Evolutionary conservation across 2,113 vertebrate species (phyloP).

Genomic region (Cariama cristata): DNA sequence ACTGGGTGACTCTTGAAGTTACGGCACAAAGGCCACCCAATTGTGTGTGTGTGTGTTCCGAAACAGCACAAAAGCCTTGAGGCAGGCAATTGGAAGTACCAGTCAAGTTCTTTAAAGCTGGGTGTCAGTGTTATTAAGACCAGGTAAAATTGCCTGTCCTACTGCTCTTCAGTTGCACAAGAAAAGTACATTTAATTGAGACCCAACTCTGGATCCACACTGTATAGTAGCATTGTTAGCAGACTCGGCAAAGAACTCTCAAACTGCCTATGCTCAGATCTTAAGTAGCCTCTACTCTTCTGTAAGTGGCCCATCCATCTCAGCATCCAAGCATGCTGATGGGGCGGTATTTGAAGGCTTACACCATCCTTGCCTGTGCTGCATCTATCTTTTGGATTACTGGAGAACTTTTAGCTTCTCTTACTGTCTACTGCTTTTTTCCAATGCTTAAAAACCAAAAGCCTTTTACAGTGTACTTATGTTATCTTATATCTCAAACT

Average conservation of each 20-base stretch:
- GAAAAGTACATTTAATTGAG: background rate
- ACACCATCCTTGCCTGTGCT: background rate
- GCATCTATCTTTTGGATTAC: background rate
- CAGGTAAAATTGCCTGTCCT: background rate
- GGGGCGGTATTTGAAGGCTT: background rate
- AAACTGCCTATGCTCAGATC: background rate
- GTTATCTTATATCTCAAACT: background rate
- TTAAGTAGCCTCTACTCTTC: background rate
- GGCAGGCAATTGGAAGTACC: background rate
- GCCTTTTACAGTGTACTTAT: background rate
- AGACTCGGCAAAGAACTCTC: background rate
- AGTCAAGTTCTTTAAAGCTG: background rate
- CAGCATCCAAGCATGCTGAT: rapidly evolving
- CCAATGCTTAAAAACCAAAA: background rate
- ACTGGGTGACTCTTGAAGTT: background rate
- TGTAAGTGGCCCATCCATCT: background rate
- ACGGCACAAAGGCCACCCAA: background rate
- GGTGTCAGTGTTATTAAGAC: background rate
- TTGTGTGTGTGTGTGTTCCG: background rate
- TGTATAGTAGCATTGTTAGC: rapidly evolving
- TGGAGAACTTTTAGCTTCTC: background rate
- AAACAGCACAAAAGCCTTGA: background rate
- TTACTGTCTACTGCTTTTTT: background rate
- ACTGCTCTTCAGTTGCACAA: background rate
- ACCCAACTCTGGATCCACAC: background rate